These are phyloP conservation scores for Arion vulgaris DNA, from an alignment of 1,140 invertebrate genomes.

Conservation along the genomic window DNA sequence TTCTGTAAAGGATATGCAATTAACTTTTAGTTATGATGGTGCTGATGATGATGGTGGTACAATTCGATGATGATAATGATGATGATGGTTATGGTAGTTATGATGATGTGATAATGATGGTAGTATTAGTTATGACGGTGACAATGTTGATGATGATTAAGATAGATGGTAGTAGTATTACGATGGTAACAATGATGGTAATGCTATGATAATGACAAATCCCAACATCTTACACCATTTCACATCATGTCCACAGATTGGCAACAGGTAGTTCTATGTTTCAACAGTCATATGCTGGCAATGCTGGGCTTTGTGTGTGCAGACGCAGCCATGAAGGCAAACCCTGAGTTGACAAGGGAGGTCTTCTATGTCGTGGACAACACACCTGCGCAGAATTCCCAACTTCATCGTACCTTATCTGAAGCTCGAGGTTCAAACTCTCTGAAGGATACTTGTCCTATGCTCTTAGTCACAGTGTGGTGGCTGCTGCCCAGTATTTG, in stretches of 20 bases:
- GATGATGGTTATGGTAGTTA: too few species aligned
- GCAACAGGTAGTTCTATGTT: constrained; percentile 67
- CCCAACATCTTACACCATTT: too few species aligned
- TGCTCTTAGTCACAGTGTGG: constrained; percentile 74
- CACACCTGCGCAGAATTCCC: constrained; percentile 77
- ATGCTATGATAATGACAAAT: too few species aligned
- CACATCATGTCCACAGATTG: constrained; percentile 53
- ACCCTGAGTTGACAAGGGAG: constrained; percentile 72
- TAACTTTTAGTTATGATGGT: too few species aligned
- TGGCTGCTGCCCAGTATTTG: constrained; percentile 74
- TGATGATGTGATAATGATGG: too few species aligned
- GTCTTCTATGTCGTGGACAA: constrained; percentile 81
- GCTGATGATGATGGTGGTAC: too few species aligned
- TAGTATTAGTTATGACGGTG: too few species aligned
- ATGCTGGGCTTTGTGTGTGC: constrained; percentile 80
- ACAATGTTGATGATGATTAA: too few species aligned
- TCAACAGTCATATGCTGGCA: constrained; percentile 80
- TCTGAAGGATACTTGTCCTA: constrained; percentile 72
- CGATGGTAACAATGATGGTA: too few species aligned
- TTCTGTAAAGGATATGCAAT: too few species aligned
- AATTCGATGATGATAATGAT: too few species aligned
- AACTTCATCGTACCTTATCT: constrained; percentile 77
- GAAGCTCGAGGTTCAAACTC: constrained; percentile 65
- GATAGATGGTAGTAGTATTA: too few species aligned
- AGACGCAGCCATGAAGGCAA: constrained; percentile 75